Evolutionary conservation across 2,797 vertebrate species (phyloP), one percentile per base, ranked within the genome.

Genomic region (Molossus molossus): DNA sequence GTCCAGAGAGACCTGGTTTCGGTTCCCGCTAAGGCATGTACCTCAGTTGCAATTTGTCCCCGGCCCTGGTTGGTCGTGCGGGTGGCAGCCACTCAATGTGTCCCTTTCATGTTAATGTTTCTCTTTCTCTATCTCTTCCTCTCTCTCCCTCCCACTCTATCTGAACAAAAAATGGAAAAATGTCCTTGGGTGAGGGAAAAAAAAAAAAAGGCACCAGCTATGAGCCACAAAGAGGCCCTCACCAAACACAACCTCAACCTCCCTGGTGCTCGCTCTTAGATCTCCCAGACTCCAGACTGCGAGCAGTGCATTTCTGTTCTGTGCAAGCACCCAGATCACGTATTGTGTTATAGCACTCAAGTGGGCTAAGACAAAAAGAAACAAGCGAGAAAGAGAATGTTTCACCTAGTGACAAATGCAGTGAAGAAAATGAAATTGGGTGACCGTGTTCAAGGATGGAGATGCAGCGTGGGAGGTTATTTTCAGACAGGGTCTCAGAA

Each of bases 321-420:
- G 55, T 85, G 27, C 4, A 85, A 72, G 33, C 57, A 81, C 48
- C 50, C 72, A 65, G 48, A 57, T 37, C 18, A 27, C 33, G 3
- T 40, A 14, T 69, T 88, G 76, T 92, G 45, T 73, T 89, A 25
- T 5, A 92, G 57, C 18, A 53, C 64, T 50, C 37, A 58, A 57
- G 79, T 84, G 72, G 17, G 50, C 29, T 40, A 55, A 84, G 57
- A 50, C 57, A 84, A 85, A 72, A 76, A 64, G n/a, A 81, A 86
- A 37, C 33, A 96, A 72, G 64, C 64, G 58, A 75, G 70, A 75
- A 45, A 82, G n/a, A 91, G 69, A 62, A 1, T 15, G 20, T 87
- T 94, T 97, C 57, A 29, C 73, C 82, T 55, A 58, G 57, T 67
- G 76, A 55, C 58, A 64, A 87, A 45, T 21, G 27, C 82, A 91